Evolutionary conservation across 2,888 invertebrate species (phyloP).

Genomic region (Ormia ochracea): DNA sequence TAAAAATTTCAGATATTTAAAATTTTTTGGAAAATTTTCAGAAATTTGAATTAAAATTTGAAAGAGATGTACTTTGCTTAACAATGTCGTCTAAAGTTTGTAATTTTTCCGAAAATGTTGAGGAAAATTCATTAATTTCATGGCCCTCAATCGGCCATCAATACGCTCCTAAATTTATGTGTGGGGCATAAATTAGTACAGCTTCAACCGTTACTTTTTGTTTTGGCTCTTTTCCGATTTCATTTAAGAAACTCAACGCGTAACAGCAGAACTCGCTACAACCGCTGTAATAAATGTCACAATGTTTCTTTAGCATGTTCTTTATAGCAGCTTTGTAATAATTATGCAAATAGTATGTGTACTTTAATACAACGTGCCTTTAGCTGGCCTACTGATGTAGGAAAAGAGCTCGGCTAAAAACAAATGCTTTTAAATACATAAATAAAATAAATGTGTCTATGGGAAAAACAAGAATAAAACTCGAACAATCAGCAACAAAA

Average conservation of each 20-base stretch:
- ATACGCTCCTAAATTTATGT: too few relatives aligned
- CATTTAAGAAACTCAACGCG: neutral
- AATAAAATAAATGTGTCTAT: conserved; percentile 11
- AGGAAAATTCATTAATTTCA: too few relatives aligned
- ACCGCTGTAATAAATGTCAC: neutral
- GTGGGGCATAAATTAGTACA: too few relatives aligned
- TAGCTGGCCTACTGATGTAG: conserved; percentile 1
- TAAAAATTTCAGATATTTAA: neutral
- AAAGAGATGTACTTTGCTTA: neutral
- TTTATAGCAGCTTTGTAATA: neutral
- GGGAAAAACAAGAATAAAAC: neutral
- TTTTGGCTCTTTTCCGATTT: too few relatives aligned
- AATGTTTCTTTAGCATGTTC: neutral
- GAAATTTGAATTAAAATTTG: neutral
- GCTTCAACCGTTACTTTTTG: too few relatives aligned
- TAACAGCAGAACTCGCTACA: conserved; percentile 1
- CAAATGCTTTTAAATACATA: conserved; percentile 16
- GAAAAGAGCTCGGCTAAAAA: neutral
- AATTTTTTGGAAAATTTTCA: neutral
- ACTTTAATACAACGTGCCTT: conserved; percentile 32
- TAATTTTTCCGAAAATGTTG: too few relatives aligned
- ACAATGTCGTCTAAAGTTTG: neutral
- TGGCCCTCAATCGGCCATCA: too few relatives aligned
- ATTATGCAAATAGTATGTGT: neutral
- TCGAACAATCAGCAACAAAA: too few relatives aligned